Conservation (phyloP, 2,113 vertebrate species). For the Sylvia atricapilla region DNA sequence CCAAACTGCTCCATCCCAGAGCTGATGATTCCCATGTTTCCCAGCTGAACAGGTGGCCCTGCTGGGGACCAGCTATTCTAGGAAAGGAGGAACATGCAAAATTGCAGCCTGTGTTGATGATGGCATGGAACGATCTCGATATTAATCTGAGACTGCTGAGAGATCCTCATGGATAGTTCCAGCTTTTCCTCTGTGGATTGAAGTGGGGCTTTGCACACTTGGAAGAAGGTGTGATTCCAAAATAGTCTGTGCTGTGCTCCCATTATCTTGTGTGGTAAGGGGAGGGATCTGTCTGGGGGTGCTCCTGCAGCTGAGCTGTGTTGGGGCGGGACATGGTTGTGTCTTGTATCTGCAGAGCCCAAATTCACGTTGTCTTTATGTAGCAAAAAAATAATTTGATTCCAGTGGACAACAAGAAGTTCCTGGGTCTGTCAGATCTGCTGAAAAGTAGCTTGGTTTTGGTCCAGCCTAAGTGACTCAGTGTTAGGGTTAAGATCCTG, state of each 20-base stretch:
- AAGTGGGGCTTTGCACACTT: not conserved
- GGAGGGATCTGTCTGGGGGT: not conserved
- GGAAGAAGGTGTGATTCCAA: not conserved
- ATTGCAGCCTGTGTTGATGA: not conserved
- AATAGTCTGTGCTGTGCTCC: not conserved
- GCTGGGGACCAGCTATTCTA: not conserved
- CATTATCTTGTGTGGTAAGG: not conserved
- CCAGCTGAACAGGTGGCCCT: not conserved
- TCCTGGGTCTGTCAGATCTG: not conserved
- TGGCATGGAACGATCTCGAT: not conserved
- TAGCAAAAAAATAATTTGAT: not conserved
- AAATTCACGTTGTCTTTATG: not conserved
- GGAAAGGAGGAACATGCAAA: not conserved
- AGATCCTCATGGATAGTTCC: not conserved
- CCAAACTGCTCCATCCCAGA: not conserved
- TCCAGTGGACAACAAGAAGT: not conserved
- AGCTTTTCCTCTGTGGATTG: not conserved
- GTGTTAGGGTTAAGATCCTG: not conserved
- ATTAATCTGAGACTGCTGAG: not conserved
- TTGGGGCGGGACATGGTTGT: not conserved
- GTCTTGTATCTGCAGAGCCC: not conserved
- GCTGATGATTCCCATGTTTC: not conserved
- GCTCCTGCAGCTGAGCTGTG: not conserved
- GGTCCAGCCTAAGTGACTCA: not conserved
- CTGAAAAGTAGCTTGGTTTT: not conserved